These are phyloP conservation scores for Rhinichthys klamathensis DNA, from an alignment of 2,113 vertebrate species.

Conservation along the genomic window DNA sequence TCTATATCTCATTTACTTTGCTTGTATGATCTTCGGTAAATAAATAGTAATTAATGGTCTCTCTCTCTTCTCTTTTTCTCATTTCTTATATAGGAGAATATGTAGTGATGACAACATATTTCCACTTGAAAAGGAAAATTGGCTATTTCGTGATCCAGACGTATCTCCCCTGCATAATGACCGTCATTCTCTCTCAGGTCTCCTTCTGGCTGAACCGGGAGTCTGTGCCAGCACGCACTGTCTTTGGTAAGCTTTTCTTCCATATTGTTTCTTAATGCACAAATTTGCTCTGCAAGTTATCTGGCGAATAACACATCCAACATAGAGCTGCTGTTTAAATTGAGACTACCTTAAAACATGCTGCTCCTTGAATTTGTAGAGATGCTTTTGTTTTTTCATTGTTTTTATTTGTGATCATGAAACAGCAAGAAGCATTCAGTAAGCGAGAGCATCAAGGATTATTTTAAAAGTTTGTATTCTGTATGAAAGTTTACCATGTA, in stretches of 20 bases:
- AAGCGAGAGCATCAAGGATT: conserved; percentile 39
- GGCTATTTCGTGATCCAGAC: conserved; percentile 99
- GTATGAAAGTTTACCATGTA: conserved; percentile 23
- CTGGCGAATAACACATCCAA: conserved; percentile 20
- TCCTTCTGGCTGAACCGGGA: conserved; percentile 99
- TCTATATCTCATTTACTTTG: not conserved
- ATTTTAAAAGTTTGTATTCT: conserved; percentile 42
- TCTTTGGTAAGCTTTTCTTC: conserved; percentile 88
- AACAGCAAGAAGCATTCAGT: conserved; percentile 43
- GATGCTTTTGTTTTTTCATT: conserved; percentile 6
- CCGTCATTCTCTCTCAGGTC: conserved; percentile 97
- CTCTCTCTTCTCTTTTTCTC: conserved; percentile 57
- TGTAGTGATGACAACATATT: conserved; percentile 98
- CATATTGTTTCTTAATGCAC: conserved; percentile 32
- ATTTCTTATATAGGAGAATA: conserved; percentile 85
- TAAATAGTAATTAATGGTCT: conserved; percentile 32
- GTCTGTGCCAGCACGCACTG: conserved; percentile 94
- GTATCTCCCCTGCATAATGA: conserved; percentile 99
- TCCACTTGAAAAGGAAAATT: conserved; percentile 98
- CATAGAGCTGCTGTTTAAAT: conserved; percentile 43
- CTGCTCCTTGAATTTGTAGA: conserved; percentile 1
- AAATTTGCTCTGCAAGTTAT: conserved; percentile 47
- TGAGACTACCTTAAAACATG: conserved; percentile 35
- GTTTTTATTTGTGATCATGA: not conserved
- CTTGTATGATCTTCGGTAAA: conserved; percentile 32